Percentiles rank a stretch among this genome's conserved stretches.
Evolutionary conservation across 2,113 vertebrate genomes (phyloP).

Genomic region (Corythornis cristatus): DNA sequence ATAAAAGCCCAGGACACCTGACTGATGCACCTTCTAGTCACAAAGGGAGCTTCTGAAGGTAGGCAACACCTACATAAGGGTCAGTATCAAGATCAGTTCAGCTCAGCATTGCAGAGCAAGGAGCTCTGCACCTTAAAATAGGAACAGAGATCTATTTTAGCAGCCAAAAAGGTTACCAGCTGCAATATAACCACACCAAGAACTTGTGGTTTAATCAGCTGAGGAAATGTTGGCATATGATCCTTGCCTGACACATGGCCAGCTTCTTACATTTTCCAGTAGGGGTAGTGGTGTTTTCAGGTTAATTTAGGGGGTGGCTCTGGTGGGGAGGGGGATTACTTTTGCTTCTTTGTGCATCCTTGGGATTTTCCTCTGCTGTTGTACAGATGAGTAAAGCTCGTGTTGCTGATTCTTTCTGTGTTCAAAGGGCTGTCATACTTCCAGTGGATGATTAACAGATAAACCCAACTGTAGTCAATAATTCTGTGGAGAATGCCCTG

Average conservation of each 20-base stretch:
- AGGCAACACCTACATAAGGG: not conserved
- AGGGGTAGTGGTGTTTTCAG: not conserved
- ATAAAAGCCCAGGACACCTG: not conserved
- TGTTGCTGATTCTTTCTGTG: not conserved
- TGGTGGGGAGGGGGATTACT: not conserved
- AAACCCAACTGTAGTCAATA: not conserved
- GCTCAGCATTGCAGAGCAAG: slow-evolving; percentile 4
- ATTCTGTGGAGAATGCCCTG: not conserved
- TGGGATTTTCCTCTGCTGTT: rapidly evolving
- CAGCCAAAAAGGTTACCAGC: slow-evolving; percentile 4
- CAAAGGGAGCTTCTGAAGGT: not conserved
- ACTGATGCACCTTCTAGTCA: not conserved
- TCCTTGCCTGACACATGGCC: not conserved
- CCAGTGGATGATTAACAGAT: not conserved
- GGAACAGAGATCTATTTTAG: slow-evolving; percentile 7
- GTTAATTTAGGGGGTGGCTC: not conserved
- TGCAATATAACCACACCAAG: not conserved
- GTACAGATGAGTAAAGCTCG: not conserved
- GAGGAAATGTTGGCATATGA: not conserved
- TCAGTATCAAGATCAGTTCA: not conserved
- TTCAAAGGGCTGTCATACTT: not conserved
- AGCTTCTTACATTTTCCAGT: not conserved
- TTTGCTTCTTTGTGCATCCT: not conserved
- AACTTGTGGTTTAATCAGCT: not conserved
- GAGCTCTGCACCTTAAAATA: slow-evolving; percentile 49